Conservation (phyloP, 2,888 invertebrate genomes). For the Agrilus biguttatus region DNA sequence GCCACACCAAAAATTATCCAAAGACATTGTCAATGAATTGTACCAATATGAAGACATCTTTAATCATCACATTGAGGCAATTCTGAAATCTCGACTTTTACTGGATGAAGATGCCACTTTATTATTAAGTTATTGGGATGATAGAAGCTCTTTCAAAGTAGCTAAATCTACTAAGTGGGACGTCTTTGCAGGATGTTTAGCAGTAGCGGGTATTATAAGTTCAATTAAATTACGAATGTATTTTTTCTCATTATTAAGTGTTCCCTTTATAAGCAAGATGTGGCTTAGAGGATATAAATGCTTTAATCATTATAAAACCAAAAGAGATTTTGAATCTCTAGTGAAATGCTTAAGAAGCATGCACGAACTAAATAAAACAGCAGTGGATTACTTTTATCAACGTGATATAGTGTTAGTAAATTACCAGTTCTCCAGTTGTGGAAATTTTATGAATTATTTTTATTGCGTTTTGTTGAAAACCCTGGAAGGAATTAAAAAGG, state of each 20-base stretch:
- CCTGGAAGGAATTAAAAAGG: background rate
- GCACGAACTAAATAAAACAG: conserved; percentile 1
- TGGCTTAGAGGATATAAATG: background rate
- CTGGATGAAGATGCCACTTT: conserved; percentile 7
- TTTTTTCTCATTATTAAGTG: conserved; percentile 1
- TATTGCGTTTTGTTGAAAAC: background rate
- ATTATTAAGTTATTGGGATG: conserved; percentile 5
- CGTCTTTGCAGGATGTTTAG: conserved; percentile 1
- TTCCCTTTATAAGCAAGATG: conserved; percentile 1
- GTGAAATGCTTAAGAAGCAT: background rate
- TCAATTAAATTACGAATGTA: conserved; percentile 1
- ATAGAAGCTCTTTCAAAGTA: background rate
- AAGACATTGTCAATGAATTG: too few relatives aligned
- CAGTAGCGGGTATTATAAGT: background rate
- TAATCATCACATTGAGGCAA: conserved; percentile 5
- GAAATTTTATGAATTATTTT: conserved; percentile 1
- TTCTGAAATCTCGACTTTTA: conserved; percentile 4
- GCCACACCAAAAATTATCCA: too few relatives aligned
- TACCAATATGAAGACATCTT: background rate
- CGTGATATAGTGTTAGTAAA: background rate
- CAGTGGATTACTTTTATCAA: conserved; percentile 1
- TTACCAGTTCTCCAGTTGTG: background rate
- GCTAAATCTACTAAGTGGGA: background rate
- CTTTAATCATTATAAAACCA: background rate
- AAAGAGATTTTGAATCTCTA: conserved; percentile 3